Base-by-base conservation (phyloP, 2,888 invertebrate genomes). In the Xanthostigma xanthostigma region DNA sequence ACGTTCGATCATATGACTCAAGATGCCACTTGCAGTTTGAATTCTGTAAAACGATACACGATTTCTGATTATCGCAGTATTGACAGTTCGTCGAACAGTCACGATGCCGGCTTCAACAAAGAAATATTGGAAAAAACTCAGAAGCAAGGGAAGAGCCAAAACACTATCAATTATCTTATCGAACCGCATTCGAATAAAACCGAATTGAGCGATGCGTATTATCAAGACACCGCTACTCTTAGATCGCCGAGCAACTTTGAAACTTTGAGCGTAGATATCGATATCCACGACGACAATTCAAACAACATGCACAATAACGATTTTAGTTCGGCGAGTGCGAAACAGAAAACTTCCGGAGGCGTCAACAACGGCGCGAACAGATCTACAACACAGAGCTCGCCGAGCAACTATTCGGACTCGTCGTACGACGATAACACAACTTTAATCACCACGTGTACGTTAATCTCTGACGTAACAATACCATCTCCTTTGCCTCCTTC, bases 1-100 rank as follows among this genome's bases (percentile, higher is more conserved):
- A 69, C 74, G 2, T 75, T 72, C 55, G 81, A 81, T 49, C 78
- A 77, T 56, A 69, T 68, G 2, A 67, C 69, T 0, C 73, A 72
- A 51, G 73, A 73, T 44, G 66, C 68, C 1, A 12, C 42, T 9
- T 47, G 39, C 17, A 42, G 42, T 33, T 11, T 37, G 27, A 27
- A 27, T 48, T 49, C 47, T 17, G 50, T 47, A 14, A 50, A 50
- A 33, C 37, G 43, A 14, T 50, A 50, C 36, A 36, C 44, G 10
- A 36, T 27, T 27, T 27, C 27, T 27, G 27, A 27, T 27, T 27
- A 27, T 27, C 27, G 27, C 27, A 6, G 27, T 6, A 27, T 27
- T 6, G 27, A 27, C 6, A 27, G 27, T 27, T 27, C 27, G 6
- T 27, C 27, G 6, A 27, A 27, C 27, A 27, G 27, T 27, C 27